Percentiles rank a stretch among this genome's conserved stretches.
Conservation (phyloP, 2,888 invertebrate genomes). For the Tetragonisca angustula region DNA sequence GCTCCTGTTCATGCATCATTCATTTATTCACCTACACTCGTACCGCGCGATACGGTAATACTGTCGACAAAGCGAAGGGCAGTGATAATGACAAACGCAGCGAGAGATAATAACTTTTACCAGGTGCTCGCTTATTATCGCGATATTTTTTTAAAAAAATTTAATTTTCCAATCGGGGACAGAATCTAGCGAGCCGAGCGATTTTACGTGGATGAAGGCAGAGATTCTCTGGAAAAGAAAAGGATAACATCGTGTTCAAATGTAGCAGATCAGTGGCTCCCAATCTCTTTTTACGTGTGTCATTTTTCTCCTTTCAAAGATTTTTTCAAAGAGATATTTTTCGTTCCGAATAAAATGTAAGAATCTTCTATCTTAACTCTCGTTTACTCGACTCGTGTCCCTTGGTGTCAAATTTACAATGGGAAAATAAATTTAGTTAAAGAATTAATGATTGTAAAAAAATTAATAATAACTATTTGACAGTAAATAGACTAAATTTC, state of each 20-base stretch:
- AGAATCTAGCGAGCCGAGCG: background rate
- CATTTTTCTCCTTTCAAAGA: too few relatives aligned
- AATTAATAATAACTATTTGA: too few relatives aligned
- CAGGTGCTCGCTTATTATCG: slow-evolving; percentile 1
- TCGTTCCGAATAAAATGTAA: too few relatives aligned
- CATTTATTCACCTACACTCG: slow-evolving; percentile 21
- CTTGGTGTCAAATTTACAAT: too few relatives aligned
- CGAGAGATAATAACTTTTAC: slow-evolving; percentile 13
- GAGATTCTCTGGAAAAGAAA: background rate
- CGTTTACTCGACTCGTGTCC: too few relatives aligned
- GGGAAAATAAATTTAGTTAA: too few relatives aligned
- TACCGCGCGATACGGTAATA: background rate
- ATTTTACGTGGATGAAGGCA: background rate
- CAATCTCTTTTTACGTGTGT: too few relatives aligned
- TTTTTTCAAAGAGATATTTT: too few relatives aligned
- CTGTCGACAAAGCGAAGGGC: slow-evolving; percentile 8
- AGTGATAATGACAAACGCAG: slow-evolving; percentile 2
- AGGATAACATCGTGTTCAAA: background rate
- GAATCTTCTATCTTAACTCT: too few relatives aligned
- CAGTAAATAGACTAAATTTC: too few relatives aligned
- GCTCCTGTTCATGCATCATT: slow-evolving; percentile 27
- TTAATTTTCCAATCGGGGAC: background rate
- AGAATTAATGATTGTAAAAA: too few relatives aligned
- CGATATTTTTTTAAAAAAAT: background rate
- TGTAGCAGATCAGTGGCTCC: background rate